phyloP scores from a whole-genome alignment of 2,113 vertebrate genomes.

The Sminthopsis crassicaudata region DNA sequence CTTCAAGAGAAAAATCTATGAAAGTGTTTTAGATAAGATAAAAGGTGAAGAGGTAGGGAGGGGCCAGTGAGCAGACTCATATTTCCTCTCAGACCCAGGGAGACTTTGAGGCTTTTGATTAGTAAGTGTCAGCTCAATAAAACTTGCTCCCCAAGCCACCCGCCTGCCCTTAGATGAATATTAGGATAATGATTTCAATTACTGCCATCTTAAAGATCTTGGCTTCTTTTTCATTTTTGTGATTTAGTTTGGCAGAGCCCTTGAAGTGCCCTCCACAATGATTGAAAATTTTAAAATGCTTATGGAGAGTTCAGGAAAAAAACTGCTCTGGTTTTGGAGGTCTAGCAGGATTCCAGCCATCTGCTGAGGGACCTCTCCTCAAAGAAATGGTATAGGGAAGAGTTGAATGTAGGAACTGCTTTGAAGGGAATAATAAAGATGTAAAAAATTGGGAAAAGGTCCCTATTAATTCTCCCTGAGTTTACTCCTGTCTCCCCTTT shows the following conservation, averaged over 20 bases:
- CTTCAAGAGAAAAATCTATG: background rate
- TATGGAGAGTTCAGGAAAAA: constrained; percentile 16
- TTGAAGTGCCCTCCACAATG: constrained; percentile 14
- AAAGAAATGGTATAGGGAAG: background rate
- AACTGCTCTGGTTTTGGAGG: constrained; percentile 31
- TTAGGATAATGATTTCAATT: constrained; percentile 42
- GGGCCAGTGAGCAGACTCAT: background rate
- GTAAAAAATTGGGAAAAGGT: background rate
- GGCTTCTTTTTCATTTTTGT: constrained; percentile 62
- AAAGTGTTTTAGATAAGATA: background rate
- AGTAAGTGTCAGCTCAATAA: background rate
- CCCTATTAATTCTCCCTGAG: background rate
- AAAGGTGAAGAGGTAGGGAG: background rate
- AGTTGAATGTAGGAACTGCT: background rate
- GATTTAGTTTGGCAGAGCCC: constrained; percentile 31
- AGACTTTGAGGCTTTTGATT: background rate
- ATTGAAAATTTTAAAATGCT: constrained; percentile 41
- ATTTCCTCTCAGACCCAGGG: background rate
- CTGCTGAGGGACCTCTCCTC: background rate
- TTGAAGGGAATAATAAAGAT: background rate
- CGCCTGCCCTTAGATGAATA: background rate
- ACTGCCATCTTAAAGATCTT: constrained; percentile 30
- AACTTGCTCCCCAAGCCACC: background rate
- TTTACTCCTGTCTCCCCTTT: background rate
- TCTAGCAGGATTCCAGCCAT: background rate